A percentile compares a stretch with the other conserved stretches of the same genome.
Evolutionary conservation across 2,113 vertebrate genomes (phyloP).

Genomic region (Zeus faber): DNA sequence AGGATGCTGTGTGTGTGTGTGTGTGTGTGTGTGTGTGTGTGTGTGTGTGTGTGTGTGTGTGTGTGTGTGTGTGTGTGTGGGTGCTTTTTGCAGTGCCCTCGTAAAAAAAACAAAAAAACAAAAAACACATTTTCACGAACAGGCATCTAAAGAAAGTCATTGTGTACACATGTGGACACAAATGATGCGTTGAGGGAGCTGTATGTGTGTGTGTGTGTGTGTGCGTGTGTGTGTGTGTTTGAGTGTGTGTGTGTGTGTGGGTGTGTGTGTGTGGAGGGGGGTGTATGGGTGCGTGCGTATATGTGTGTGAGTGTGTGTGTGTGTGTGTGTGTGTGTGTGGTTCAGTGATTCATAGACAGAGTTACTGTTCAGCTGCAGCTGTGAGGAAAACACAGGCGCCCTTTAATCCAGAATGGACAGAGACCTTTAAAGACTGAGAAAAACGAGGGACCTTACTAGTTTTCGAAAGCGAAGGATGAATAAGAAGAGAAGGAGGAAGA

Average conservation of each 20-base stretch:
- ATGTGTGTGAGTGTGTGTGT: conserved; percentile 12
- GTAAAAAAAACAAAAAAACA: too few relatives aligned
- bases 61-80: background rate
- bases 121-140: too few relatives aligned
- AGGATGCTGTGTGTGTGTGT: too few relatives aligned
- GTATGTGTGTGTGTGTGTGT: background rate
- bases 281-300: background rate
- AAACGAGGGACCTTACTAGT: too few relatives aligned
- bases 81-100: too few relatives aligned
- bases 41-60: background rate
- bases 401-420: conserved; percentile 55
- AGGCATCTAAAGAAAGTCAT: too few relatives aligned
- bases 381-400: conserved; percentile 41
- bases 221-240: conserved; percentile 8
- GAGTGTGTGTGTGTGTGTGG: conserved; percentile 13
- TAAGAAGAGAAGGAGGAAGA: background rate
- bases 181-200: too few relatives aligned
- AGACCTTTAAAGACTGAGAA: too few relatives aligned
- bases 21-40: conserved; percentile 1
- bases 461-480: background rate
- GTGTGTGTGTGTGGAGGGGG: background rate
- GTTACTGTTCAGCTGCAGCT: conserved; percentile 39
- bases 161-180: too few relatives aligned
- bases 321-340: background rate
- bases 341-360: background rate